Base-by-base conservation (phyloP, 2,113 vertebrate genomes). In the Hydrochoerus hydrochaeris region DNA sequence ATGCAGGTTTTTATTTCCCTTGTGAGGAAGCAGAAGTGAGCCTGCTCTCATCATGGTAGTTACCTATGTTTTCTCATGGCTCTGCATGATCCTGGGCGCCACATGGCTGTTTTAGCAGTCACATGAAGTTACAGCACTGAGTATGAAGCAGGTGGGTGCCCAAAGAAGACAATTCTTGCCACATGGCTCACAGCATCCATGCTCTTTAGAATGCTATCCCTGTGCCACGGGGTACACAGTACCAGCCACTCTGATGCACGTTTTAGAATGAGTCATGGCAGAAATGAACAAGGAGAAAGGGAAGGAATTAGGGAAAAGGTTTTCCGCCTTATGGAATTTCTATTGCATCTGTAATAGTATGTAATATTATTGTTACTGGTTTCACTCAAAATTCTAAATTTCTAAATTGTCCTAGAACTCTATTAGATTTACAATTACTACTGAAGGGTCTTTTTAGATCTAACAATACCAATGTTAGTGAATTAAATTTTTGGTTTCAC, bases 341-440 rank as follows among this genome's bases (percentile, higher is more conserved):
- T 26, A 75, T 17, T 91, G 12, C 22, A 65, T 44, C 22, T 62
- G 19, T 10, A 67, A 62, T 17, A 60, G 9, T 41, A 3, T 80
- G 94, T 80, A 75, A 44, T 32, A 69, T 6, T 57, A 13, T 78
- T 26, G 41, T 26, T 58, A 46, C 14, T 38, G 63, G 1, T 92
- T 63, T 87, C 32, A 44, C 41, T 3, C 16, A 19, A 69, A 84
- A 78, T 67, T 80, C n/a, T 75, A 77, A 60, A 84, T 83, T 86
- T 89, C 30, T 32, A 71, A 94, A 65, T 77, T 22, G 12, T 81
- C n/a, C 62, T 32, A 83, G 44, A 49, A 2, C 14, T 57, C 63
- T 65, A 81, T 16, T 16, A 62, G 54, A 63, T 86, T 97, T 85
- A 35, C 90, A 93, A 60, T 69, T 62, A 54, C 81, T 85, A 49